Base-by-base conservation (phyloP, 2,797 vertebrate species). In the Eremophila alpestris region DNA sequence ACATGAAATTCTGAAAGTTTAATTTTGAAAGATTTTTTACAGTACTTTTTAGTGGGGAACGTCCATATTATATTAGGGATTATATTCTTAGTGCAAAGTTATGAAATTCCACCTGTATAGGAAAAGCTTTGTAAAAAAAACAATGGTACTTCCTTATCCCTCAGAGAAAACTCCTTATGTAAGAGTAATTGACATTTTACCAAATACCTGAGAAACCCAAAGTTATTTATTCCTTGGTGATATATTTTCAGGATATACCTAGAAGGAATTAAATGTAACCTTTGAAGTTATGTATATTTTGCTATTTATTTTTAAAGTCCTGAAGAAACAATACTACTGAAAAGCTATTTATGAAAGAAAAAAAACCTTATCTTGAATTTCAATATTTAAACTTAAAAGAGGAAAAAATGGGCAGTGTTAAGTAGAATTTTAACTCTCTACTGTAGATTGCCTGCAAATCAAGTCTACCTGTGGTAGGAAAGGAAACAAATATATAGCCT, bases 301-400 rank as follows among this genome's bases (percentile, higher is more conserved):
- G 51, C 43, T 97, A 95, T 97, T 98, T 97, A 96, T 96, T 94
- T 95, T 93, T 64, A 76, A 95, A 82, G 94, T 83, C 75, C 73
- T 93, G 58, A 56, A 92, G 52, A 92, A 79, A 83, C 49, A 93
- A 51, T 82, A 94, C 80, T 56, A 76, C 94, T 97, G 91, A 94
- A 78, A 95, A 94, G 63, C 73, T 97, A 96, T 97, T 97, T 97
- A 96, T 96, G 65, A 94, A 95, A 93, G 76, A 64, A 81, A 70
- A 78, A 60, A 27, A 24, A 7, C 26, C 19, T 46, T 93, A 76
- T 86, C 80, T 92, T 86, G 91, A 81, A 84, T 82, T 86, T 89
- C 91, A 94, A 2, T 96, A 89, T 92, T 95, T 95, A 95, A 94
- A 94, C 23, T 58, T 91, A 48, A 75, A 84, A 94, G 79, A 94